A percentile compares a stretch with the other conserved stretches of the same genome.
Conservation (phyloP, 1,140 invertebrate species). For the Heliothis subflexa region DNA sequence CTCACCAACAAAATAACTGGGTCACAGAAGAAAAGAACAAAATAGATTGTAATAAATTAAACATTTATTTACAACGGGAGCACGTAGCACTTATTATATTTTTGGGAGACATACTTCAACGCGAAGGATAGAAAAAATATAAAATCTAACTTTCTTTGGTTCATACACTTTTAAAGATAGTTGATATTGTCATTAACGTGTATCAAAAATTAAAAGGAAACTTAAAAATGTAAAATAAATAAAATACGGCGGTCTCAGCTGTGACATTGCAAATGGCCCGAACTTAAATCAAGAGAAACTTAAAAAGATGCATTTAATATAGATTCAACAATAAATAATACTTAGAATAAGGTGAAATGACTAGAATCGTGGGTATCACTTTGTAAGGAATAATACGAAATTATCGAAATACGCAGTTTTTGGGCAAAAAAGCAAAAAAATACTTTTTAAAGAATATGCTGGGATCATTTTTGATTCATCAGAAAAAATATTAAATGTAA, state of each 20-base stretch:
- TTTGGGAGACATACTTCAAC: conserved; percentile 54
- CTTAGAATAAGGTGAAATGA: conserved; percentile 46
- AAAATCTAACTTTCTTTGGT: conserved; percentile 22
- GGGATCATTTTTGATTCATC: neutral
- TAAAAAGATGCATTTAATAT: neutral
- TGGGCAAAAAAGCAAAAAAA: neutral
- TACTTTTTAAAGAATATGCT: neutral
- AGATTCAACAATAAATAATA: neutral
- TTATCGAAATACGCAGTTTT: conserved; percentile 2
- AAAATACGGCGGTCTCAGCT: neutral
- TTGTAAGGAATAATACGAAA: conserved; percentile 23
- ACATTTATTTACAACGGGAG: conserved; percentile 70
- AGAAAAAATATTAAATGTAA: neutral
- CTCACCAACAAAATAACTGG: neutral
- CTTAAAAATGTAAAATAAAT: neutral
- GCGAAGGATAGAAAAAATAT: conserved; percentile 25
- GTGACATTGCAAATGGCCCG: neutral
- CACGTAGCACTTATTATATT: conserved; percentile 77
- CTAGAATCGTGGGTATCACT: conserved; percentile 51
- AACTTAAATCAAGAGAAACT: neutral
- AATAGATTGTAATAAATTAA: conserved; percentile 49
- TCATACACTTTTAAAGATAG: neutral
- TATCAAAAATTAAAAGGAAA: neutral
- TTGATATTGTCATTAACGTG: neutral
- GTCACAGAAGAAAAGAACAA: conserved; percentile 31